These are phyloP conservation scores for Eurytoma adleriae DNA, from an alignment of 2,888 invertebrate species.

Conservation along the genomic window DNA sequence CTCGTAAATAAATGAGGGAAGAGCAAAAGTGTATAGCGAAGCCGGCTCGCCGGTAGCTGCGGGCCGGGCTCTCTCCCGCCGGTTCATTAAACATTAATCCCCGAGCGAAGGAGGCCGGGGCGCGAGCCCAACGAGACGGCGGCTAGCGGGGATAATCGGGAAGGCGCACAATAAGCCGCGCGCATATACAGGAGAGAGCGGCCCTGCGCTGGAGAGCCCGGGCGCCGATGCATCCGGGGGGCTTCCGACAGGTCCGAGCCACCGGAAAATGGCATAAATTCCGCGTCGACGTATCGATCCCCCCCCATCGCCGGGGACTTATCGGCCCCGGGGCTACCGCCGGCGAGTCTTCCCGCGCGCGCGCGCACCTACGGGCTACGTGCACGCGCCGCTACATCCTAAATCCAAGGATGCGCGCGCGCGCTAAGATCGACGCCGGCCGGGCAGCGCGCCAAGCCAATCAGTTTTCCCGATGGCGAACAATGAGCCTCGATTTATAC, in stretches of 20 bases:
- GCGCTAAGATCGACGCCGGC: slow-evolving; percentile 34
- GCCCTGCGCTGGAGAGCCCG: too few species aligned
- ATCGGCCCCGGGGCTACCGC: slow-evolving; percentile 4
- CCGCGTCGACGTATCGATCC: slow-evolving; percentile 34
- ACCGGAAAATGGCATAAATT: slow-evolving; percentile 42
- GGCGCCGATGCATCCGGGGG: background rate
- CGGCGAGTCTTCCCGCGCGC: background rate
- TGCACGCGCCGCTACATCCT: slow-evolving; percentile 20
- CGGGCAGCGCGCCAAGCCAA: slow-evolving; percentile 48
- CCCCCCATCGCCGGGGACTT: slow-evolving; percentile 36
- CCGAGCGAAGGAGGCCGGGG: background rate
- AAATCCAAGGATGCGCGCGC: slow-evolving; percentile 10
- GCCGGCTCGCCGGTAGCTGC: background rate
- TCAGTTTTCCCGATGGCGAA: slow-evolving; percentile 45
- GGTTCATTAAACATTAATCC: slow-evolving; percentile 48
- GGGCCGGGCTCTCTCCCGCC: background rate
- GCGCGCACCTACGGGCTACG: background rate
- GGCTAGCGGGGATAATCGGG: slow-evolving; percentile 22
- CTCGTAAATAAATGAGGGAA: too few species aligned
- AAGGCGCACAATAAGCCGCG: slow-evolving; percentile 36
- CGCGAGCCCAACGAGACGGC: background rate
- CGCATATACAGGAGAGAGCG: background rate
- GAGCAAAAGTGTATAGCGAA: too few species aligned
- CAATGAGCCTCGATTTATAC: slow-evolving; percentile 40
- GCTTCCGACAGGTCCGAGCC: slow-evolving; percentile 31